Evolutionary conservation across 2,113 vertebrate genomes (phyloP).

Genomic region (Pituophis catenifer): DNA sequence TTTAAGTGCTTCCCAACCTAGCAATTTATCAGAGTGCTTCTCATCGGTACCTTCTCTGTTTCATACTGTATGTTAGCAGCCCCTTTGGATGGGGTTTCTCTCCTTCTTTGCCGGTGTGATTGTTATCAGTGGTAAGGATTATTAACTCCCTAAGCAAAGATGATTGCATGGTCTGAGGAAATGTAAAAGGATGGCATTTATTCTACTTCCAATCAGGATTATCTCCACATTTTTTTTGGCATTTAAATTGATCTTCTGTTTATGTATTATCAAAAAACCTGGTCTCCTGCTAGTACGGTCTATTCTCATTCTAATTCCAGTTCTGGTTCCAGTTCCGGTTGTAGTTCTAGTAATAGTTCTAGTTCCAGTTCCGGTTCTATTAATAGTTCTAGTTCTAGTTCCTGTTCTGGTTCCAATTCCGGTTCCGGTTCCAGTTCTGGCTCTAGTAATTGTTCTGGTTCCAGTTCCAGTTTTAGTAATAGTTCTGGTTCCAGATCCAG

Average conservation of each 20-base stretch:
- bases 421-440: not conserved
- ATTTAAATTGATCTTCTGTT: not conserved
- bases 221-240: not conserved
- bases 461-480: too few relatives aligned
- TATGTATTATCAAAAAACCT: too few relatives aligned
- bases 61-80: conserved; percentile 56
- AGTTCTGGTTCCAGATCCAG: too few relatives aligned
- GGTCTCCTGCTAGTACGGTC: not conserved
- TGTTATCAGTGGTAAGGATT: conserved; percentile 60
- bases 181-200: conserved; percentile 43
- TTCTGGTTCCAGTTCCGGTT: not conserved
- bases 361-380: too few relatives aligned
- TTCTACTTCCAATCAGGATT: not conserved
- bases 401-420: not conserved
- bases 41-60: conserved; percentile 50
- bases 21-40: conserved; percentile 54
- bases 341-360: too few relatives aligned
- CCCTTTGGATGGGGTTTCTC: conserved; percentile 49
- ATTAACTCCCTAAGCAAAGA: conserved; percentile 60
- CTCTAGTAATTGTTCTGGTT: too few relatives aligned
- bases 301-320: not conserved
- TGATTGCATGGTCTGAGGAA: conserved; percentile 38
- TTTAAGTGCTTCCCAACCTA: conserved; percentile 49
- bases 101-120: conserved; percentile 36
- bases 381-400: too few relatives aligned